Percentiles rank a stretch among this genome's conserved stretches.
phyloP scores from a whole-genome alignment of 1,140 invertebrate genomes.

The Planococcus citri region DNA sequence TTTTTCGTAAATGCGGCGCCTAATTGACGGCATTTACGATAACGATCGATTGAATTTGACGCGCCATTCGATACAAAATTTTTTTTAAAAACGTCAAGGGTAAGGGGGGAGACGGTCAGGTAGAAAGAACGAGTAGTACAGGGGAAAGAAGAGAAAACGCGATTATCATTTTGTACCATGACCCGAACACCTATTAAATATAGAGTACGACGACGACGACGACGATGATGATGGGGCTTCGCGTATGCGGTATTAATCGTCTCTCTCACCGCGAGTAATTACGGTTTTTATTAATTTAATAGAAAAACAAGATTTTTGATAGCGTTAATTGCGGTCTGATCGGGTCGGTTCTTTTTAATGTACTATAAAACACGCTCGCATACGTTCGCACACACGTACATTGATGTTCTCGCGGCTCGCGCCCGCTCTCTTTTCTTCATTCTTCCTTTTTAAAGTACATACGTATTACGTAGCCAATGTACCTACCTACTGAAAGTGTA shows the following conservation, averaged over 20 bases:
- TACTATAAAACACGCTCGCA: not conserved
- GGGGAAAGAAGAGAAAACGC: not conserved
- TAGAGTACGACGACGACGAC: not conserved
- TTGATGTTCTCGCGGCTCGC: too few relatives aligned
- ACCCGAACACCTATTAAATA: constrained; percentile 1
- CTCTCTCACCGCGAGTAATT: too few relatives aligned
- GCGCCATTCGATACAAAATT: not conserved
- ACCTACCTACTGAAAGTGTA: too few relatives aligned
- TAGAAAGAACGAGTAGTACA: too few relatives aligned
- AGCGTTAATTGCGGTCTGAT: not conserved
- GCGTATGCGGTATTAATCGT: too few relatives aligned
- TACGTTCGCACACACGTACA: not conserved
- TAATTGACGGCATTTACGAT: not conserved
- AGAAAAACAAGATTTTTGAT: not conserved
- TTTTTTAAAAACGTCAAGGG: too few relatives aligned
- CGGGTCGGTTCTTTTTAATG: not conserved
- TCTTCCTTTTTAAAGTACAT: too few relatives aligned
- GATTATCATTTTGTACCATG: not conserved
- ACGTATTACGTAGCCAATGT: too few relatives aligned
- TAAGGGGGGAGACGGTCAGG: too few relatives aligned
- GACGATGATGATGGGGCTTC: too few relatives aligned
- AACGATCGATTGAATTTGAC: not conserved
- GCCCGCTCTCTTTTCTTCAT: too few relatives aligned
- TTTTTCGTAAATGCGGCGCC: not conserved
- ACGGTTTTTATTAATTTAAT: not conserved